Base-by-base conservation (phyloP, 2,797 vertebrate species). In the Chaunax sp. region DNA sequence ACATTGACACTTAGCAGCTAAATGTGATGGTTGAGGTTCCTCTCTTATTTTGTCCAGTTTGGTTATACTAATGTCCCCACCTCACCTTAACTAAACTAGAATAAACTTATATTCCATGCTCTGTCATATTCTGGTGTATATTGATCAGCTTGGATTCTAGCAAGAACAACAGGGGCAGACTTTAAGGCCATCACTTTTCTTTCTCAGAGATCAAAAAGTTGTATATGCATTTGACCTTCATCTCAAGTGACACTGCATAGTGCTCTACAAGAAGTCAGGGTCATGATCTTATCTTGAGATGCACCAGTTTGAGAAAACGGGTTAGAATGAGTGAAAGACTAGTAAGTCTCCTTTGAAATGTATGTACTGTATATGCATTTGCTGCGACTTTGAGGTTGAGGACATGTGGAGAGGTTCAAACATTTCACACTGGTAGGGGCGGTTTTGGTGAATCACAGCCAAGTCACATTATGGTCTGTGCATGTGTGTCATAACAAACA, bases 401-500 rank as follows among this genome's bases (percentile, higher is more conserved):
- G 33, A 77, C 78, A 35, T 65, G 8, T 25, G 49, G 18, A 20
- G 52, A 65, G 60, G 76, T 73, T 76, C 49, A 51, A 28, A 54
- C 43, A 22, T 72, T 55, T 69, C 19, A 69, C 57, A 55, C 57
- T 25, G 25, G 45, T 37, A 16, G 53, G 28, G 33, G 50, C 57
- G 51, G 43, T 55, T 70, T 49, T 63, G 33, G 61, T 83, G 69
- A 80, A 15, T 81, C 77, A 77, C 20, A 25, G 35, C 43, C 54
- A 69, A 59, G 76, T 82, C 62, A 62, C 44, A 43, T 20, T 54
- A 45, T 51, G 19, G 25, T 41, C 35, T 60, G 37, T 41, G 52
- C 9, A n/a, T 7, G 49, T 67, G 52, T 64, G 30, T 82, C 69
- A 74, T 49, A 61, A 77, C 72, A 67, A 77, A 62, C 47, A 69